A percentile compares a stretch with the other conserved stretches of the same genome.
These are phyloP conservation scores for Coreoperca whiteheadi DNA, from an alignment of 2,113 vertebrate genomes.

Conservation along the genomic window DNA sequence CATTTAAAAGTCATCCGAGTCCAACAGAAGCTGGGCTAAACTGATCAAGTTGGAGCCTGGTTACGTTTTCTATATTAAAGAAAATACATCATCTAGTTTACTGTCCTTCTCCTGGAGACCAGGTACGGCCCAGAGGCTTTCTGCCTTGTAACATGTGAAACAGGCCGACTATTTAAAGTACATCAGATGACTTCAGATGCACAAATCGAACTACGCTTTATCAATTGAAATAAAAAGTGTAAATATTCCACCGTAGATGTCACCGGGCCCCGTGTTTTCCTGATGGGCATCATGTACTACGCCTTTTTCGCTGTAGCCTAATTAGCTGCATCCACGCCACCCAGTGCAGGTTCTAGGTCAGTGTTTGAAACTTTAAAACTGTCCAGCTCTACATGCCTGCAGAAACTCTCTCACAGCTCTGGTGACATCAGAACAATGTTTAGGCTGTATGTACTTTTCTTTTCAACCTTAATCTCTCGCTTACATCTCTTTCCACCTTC, in stretches of 20 bases:
- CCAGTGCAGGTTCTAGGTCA: neutral
- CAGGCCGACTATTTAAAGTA: neutral
- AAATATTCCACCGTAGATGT: neutral
- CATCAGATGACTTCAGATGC: neutral
- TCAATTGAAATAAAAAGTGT: neutral
- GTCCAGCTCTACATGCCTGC: neutral
- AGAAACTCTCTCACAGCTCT: neutral
- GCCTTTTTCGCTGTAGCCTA: neutral
- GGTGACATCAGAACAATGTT: neutral
- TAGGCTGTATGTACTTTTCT: neutral
- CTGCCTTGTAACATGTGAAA: neutral
- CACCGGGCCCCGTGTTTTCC: neutral
- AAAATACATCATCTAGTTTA: neutral
- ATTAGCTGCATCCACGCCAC: neutral
- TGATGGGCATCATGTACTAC: neutral
- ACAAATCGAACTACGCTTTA: neutral
- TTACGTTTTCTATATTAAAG: neutral
- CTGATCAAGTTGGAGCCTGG: conserved; percentile 6
- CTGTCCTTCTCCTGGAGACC: neutral
- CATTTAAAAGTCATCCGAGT: neutral
- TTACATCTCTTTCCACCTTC: neutral
- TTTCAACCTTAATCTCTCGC: neutral
- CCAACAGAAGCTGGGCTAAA: neutral
- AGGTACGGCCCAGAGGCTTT: neutral
- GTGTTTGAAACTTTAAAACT: conserved; percentile 9